Conservation (phyloP, 2,797 vertebrate genomes). For the Apodemus agrarius region DNA sequence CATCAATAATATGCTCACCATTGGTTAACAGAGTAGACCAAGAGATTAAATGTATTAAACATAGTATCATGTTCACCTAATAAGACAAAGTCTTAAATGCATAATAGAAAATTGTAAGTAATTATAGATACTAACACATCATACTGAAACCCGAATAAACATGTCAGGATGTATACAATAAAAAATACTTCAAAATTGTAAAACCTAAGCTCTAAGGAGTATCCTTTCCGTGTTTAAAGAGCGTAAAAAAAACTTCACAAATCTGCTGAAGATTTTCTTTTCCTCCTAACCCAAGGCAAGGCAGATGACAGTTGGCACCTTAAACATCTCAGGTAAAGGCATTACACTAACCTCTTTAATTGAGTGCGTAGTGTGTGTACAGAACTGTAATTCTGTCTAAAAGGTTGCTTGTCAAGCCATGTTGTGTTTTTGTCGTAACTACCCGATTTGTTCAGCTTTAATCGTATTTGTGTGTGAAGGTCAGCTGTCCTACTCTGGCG, state of each 20-base stretch:
- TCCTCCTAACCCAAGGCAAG: slow-evolving; percentile 12
- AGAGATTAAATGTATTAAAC: background rate
- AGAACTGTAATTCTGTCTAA: slow-evolving; percentile 88
- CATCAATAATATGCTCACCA: background rate
- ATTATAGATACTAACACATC: background rate
- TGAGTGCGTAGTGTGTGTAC: slow-evolving; percentile 84
- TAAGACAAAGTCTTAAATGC: background rate
- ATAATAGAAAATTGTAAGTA: background rate
- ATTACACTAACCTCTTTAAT: slow-evolving; percentile 51
- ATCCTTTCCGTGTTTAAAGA: background rate
- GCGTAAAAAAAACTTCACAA: background rate
- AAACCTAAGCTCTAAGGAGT: background rate
- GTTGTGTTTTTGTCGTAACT: slow-evolving; percentile 91
- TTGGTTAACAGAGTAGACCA: background rate
- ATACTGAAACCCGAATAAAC: background rate
- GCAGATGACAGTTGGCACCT: slow-evolving; percentile 43
- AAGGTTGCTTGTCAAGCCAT: slow-evolving; percentile 88
- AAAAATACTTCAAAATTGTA: slow-evolving; percentile 28
- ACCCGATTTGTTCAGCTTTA: slow-evolving; percentile 90
- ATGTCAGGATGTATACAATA: slow-evolving; percentile 5
- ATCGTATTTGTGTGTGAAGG: slow-evolving; percentile 89
- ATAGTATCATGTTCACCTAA: background rate
- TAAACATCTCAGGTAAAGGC: slow-evolving; percentile 76
- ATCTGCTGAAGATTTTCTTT: background rate
- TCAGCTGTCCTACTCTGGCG: slow-evolving; percentile 86